Conservation (phyloP, 1,140 invertebrate genomes). For the Physella acuta region DNA sequence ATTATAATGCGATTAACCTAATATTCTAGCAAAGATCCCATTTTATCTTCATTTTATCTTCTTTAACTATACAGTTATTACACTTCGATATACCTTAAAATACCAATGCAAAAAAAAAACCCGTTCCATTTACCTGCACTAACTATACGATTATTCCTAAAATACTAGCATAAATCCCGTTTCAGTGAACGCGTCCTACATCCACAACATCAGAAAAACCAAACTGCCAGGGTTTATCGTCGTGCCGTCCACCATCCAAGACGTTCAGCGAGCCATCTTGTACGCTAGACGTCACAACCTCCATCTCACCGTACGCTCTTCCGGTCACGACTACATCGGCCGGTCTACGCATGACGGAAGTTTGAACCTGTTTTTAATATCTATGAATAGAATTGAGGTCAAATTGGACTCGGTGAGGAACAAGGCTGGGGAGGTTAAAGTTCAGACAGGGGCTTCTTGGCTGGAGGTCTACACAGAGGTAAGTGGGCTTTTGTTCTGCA, state of each 20-base stretch:
- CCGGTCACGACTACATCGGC: slow-evolving; percentile 39
- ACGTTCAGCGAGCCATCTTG: slow-evolving; percentile 29
- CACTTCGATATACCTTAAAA: not conserved
- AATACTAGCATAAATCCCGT: not conserved
- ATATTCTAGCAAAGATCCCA: not conserved
- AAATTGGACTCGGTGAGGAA: slow-evolving; percentile 25
- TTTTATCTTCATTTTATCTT: not conserved
- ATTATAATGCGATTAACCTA: not conserved
- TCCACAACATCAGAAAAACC: not conserved
- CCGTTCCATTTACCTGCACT: not conserved
- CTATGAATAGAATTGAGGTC: slow-evolving; percentile 33
- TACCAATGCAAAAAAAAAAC: not conserved
- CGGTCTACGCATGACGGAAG: slow-evolving; percentile 34
- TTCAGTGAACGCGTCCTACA: slow-evolving; percentile 6
- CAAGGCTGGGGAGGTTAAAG: slow-evolving; percentile 30
- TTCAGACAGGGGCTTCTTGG: slow-evolving; percentile 34
- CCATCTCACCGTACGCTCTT: slow-evolving; percentile 32
- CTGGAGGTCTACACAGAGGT: not conserved
- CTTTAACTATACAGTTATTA: not conserved
- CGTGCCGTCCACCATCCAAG: not conserved
- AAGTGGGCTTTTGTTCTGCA: not conserved
- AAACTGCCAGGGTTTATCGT: slow-evolving; percentile 6
- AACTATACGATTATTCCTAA: not conserved
- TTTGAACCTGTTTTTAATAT: slow-evolving; percentile 29
- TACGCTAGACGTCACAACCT: slow-evolving; percentile 37